Base-by-base conservation (phyloP, 2,113 vertebrate species). In the Climacteris rufus region DNA sequence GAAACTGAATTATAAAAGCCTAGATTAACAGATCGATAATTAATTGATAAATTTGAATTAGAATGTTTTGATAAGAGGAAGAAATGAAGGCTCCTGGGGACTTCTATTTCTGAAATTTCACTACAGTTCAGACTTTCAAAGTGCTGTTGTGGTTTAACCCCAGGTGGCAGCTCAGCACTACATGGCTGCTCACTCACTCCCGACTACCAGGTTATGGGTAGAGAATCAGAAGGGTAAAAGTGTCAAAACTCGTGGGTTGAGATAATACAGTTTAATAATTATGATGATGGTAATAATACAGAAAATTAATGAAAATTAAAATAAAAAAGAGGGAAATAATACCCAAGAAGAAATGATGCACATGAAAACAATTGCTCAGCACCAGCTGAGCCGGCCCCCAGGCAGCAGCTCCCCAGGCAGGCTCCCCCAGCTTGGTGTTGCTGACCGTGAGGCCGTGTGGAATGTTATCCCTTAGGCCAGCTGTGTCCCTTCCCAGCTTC, bases 391-490 rank as follows among this genome's bases (percentile, higher is more conserved):
- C 2, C 60, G 35, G 44, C 33, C 23, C 64, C 44, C 3, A 4
- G 49, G 50, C 49, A 59, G 39, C 3, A 1, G 4, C 5, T n/a
- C 13, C 14, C 13, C 18, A 0, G 7, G 47, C 49, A 27, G 14
- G 37, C 30, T 72, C 23, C 37, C 30, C 20, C 22, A 37, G 53
- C 21, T 60, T 15, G 75, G 27, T 22, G 39, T 7, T 39, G 52
- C 57, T 63, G 49, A 7, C 18, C 25, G 0, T 33, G 69, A 10
- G 7, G 4, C 25, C 10, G 3, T 11, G 2, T 3, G 30, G 16
- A n/a, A 3, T 37, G 1, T 21, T 22, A 61, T 33, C 56, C 45
- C 57, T 39, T 22, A 24, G 28, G 15, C n/a, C 11, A 2, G 5
- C 45, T 25, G 12, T 35, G 66, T 10, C 56, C 56, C 21, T 31